Evolutionary conservation across 1,140 invertebrate species (phyloP), one percentile per base, ranked within the genome.

Genomic region (Telenomus remus): DNA sequence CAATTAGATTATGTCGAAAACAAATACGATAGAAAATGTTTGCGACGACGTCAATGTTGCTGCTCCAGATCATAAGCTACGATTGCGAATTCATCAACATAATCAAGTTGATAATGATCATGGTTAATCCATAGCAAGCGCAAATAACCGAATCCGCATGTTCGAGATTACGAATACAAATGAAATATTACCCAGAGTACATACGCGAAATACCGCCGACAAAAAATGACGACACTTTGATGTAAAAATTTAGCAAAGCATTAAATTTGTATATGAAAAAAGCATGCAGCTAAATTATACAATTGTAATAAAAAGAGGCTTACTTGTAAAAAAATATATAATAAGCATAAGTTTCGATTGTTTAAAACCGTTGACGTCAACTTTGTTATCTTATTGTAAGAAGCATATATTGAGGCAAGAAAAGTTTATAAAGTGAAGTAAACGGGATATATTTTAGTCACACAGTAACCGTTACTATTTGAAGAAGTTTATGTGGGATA

Each of bases 271-370:
- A 27, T 1, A 6, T 1, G 47, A 15, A 54, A 10, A 65, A 55
- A 49, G 49, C 61, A 65, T 65, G 61, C 61, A 65, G 15, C 61
- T 65, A 65, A 47, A 54, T 19, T n/a, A n/a, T n/a, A n/a, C n/a
- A n/a, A 54, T 44, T 35, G 6, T 27, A 27, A 27, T 27, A 27
- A 64, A 55, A 55, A 64, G 54, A 27, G 50, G 50, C 19, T 27
- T 6, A 63, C 39, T 53, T 60, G 43, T n/a, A 44, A 7, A 44
- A n/a, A 44, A 11, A 34, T 51, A 13, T 50, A 47, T 55, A 61
- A 66, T 48, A 55, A 65, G 34, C 44, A 15, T 65, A 55, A 48
- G 27, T 35, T 54, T 12, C 9, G 34, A 47, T 37, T 0, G 39
- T 27, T 27, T 27, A 1, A 27, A 27, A 6, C 6, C 6, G 6